A percentile compares a stretch with the other conserved stretches of the same genome.
These are phyloP conservation scores for Sorex maritimensis DNA, from an alignment of 2,797 vertebrate species.

Conservation along the genomic window DNA sequence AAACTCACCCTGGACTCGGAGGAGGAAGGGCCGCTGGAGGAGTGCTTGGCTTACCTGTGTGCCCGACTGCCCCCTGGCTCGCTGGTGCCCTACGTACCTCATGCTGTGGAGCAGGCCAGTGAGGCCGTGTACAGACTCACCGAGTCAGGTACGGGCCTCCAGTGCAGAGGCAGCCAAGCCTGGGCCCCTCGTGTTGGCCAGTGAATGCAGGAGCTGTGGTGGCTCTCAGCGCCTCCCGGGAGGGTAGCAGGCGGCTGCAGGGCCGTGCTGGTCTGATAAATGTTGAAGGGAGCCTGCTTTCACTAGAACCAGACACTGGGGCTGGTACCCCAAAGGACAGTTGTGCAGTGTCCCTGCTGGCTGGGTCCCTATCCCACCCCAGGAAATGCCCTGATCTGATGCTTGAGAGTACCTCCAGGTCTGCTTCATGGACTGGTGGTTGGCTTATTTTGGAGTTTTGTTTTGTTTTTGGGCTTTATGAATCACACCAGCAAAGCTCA, in stretches of 20 bases:
- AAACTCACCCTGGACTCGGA: slow-evolving; percentile 95
- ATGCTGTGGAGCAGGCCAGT: slow-evolving; percentile 92
- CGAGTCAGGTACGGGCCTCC: slow-evolving; percentile 91
- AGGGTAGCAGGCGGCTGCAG: no score
- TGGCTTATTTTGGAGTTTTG: no score
- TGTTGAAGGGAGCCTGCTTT: background rate
- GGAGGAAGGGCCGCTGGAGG: slow-evolving; percentile 92
- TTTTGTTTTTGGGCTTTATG: no score
- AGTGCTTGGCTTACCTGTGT: slow-evolving; percentile 91
- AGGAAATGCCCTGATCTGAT: no score
- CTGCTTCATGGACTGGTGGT: no score
- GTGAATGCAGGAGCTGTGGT: background rate
- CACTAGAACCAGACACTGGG: background rate
- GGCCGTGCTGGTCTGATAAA: no score
- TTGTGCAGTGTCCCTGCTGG: no score
- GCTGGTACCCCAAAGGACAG: background rate
- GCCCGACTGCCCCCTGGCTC: slow-evolving; percentile 92
- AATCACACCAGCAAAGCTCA: no score
- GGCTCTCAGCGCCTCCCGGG: background rate
- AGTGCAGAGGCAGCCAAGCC: background rate
- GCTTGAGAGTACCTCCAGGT: no score
- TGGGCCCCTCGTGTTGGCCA: background rate
- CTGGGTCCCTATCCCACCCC: no score
- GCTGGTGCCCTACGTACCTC: slow-evolving; percentile 91
- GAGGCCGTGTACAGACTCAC: slow-evolving; percentile 94